Conservation (phyloP, 30 jellyfish, hydroid and myxozoan species). For the Mastigias papua region DNA sequence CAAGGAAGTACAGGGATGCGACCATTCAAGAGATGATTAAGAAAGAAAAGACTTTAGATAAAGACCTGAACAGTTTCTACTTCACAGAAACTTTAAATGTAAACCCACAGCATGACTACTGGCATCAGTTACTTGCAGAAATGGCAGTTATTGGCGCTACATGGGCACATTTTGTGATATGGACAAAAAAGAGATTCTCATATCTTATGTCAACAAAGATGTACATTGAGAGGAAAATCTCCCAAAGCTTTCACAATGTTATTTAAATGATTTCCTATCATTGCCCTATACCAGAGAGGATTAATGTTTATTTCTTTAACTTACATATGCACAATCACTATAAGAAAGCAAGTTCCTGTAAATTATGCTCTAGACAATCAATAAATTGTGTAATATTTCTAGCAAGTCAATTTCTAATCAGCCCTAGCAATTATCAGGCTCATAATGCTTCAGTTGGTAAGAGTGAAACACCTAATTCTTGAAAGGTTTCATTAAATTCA, state of each 20-base stretch:
- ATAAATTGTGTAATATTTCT: no score
- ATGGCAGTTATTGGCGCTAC: conserved; percentile 23
- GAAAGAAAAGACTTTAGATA: background rate
- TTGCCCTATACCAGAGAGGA: conserved; percentile 4
- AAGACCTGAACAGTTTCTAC: background rate
- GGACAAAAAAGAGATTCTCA: conserved; percentile 18
- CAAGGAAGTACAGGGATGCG: conserved; percentile 22
- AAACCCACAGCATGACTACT: conserved; percentile 13
- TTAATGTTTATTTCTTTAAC: background rate
- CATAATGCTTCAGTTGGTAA: no score
- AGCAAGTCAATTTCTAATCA: no score
- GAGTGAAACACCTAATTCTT: no score
- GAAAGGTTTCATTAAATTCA: no score
- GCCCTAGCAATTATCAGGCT: no score
- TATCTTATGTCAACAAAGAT: no score
- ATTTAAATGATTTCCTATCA: conserved; percentile 13
- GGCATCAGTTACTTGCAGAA: conserved; percentile 47
- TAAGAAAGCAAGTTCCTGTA: background rate
- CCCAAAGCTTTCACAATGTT: conserved; percentile 7
- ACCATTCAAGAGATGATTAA: conserved; percentile 25
- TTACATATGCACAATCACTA: background rate
- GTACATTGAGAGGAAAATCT: no score
- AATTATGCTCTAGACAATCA: background rate
- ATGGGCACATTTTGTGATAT: conserved; percentile 26
- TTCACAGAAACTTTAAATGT: background rate